Evolutionary conservation across 2,888 invertebrate genomes (phyloP).

Genomic region (Rhopalosiphum nymphaeae): DNA sequence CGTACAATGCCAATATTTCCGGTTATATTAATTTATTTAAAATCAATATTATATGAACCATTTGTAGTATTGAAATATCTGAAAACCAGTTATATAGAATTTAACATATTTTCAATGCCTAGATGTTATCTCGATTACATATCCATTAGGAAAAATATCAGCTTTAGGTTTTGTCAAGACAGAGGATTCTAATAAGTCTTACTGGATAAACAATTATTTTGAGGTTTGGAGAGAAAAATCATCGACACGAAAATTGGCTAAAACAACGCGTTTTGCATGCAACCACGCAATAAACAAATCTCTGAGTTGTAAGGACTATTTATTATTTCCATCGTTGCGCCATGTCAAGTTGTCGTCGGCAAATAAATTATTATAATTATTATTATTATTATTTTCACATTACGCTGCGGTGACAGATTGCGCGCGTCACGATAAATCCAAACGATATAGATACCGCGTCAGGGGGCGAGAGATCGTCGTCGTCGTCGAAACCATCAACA

Average conservation of each 20-base stretch:
- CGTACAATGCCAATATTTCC: too few relatives aligned
- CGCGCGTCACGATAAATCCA: background rate
- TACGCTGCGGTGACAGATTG: background rate
- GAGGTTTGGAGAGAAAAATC: background rate
- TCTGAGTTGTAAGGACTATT: background rate
- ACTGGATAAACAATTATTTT: background rate
- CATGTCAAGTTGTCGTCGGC: background rate
- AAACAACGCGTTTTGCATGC: background rate
- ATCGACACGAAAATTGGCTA: background rate
- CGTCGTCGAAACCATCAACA: background rate
- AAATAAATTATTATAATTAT: background rate
- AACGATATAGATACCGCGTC: background rate
- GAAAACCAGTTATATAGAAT: too few relatives aligned
- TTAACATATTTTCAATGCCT: background rate
- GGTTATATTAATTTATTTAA: too few relatives aligned
- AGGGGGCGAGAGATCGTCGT: background rate
- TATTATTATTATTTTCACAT: constrained; percentile 13
- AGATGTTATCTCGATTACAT: background rate
- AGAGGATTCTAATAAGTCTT: background rate
- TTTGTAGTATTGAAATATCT: background rate
- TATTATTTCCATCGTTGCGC: background rate
- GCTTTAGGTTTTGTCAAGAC: background rate
- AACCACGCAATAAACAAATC: background rate
- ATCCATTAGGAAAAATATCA: background rate
- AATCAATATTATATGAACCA: too few relatives aligned